Evolutionary conservation across 1,140 invertebrate species (phyloP), one percentile per base, ranked within the genome.

Genomic region (Aphaenogaster rudis): DNA sequence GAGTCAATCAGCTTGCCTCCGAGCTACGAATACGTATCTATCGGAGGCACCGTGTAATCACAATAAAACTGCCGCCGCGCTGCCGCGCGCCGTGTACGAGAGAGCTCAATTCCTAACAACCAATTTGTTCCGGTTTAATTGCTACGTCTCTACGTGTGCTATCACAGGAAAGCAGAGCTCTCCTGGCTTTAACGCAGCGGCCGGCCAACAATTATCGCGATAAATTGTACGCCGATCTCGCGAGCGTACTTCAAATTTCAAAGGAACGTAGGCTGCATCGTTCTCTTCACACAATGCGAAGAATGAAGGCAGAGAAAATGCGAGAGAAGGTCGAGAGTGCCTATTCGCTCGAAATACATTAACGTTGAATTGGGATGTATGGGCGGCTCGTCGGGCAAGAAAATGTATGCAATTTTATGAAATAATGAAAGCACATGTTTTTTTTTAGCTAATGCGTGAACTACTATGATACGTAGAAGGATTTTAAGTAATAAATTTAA

Each of bases 81-180:
- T 21, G 59, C 77, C 11, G 77, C 52, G 45, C 67, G 33, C 88
- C 21, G 63, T 5, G 50, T 45, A 72, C 79, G 66, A 74, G 80
- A 82, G 54, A 74, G 86, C 78, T 87, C 78, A 82, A 28, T 59
- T 50, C 74, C 76, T 85, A 86, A 90, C 86, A 77, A 90, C 59
- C 89, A 77, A 90, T 90, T 90, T 84, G 86, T 90, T 86, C 59
- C 79, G 59, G 57, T 85, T 90, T 90, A 90, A 91, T 91, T 82
- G 77, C 88, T 61, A 64, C 66, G 79, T 80, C 89, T 86, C 66
- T 52, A 57, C 67, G 87, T 86, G 52, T 36, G 81, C 67, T 69
- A 89, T 67, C 74, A 36, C 79, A 84, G 80, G 69, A 84, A 84
- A 84, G 52, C 79, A 59, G 80, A 74, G 67, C 63, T 84, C 80